Evolutionary conservation across 2,113 vertebrate species (phyloP), one percentile per base, ranked within the genome.

Genomic region (Bubalus kerabau): DNA sequence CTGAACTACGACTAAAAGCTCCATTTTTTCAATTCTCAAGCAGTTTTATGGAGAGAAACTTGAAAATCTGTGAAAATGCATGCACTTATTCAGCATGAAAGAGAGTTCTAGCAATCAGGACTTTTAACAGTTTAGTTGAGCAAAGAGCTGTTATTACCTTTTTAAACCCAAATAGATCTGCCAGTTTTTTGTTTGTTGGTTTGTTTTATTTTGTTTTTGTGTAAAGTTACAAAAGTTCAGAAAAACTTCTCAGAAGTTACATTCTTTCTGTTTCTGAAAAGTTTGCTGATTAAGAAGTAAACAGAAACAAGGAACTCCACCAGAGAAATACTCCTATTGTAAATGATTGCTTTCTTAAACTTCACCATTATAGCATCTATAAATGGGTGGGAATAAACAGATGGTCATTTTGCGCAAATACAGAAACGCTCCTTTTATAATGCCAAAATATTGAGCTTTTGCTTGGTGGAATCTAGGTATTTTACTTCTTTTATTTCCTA

Each of bases 1-100:
- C 95, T 94, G 80, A 97, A 87, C 80, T 84, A 50, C 48, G 91
- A 87, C 59, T 82, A 81, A 95, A 95, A 91, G 46, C 32, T 81
- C 43, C 90, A 19, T 81, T 95, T 97, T 76, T 98, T 91, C 57
- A 57, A 43, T 93, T 96, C 88, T 94, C 17, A 19, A 92, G 81
- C n/a, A 85, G 40, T 92, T 94, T 95, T 96, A 88, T 90, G 56
- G 71, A 86, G 46, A 92, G 48, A 62, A 92, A 87, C 56, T 60
- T 95, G 83, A 93, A 96, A 96, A 95, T 96, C 89, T 97, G 82
- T 96, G 97, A 97, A 97, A 91, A 97, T 76, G 71, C 71, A 87
- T 28, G n/a, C 6, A 97, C 64, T 97, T 96, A n/a, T 95, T 97
- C 78, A 94, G 67, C 82, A 88, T 40, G 86, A 92, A 57, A 78